Base-by-base conservation (phyloP, 2,113 vertebrate species). In the Pluvialis apricaria region DNA sequence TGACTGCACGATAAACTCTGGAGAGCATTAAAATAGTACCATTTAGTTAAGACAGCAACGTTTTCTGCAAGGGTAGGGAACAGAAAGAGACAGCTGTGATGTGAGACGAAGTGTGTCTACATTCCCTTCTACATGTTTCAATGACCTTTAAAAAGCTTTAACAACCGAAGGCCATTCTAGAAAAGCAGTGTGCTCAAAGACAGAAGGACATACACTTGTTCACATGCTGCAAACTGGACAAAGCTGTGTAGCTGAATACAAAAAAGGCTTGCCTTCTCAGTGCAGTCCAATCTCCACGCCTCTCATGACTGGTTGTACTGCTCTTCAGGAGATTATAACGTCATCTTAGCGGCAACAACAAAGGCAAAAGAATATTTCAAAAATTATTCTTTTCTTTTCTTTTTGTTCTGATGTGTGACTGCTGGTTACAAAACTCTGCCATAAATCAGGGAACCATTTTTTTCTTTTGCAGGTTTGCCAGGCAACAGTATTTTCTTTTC, bases 351-450 rank as follows among this genome's bases (percentile, higher is more conserved):
- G 84, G 97, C 96, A 97, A 97, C 94, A 4, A 94, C 97, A 97
- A 97, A 97, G 97, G 97, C 97, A 97, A 97, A 97, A 97, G 96
- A 97, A 97, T 97, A 93, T 82, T 86, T 66, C 87, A 61, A 51
- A 94, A 94, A 82, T 71, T 94, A 82, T 96, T 97, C 38, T 96
- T 97, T 96, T 95, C 34, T 75, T 95, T 97, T 88, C 91, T 94
- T 94, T 97, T 86, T 11, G 96, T 97, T 97, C 94, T 47, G 87
- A 45, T 18, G 90, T 86, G 94, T 84, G 94, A 93, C 84, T 97
- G 92, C 96, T 87, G 92, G 95, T 96, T 94, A 81, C 93, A 85
- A 92, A 97, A 69, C 92, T 94, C 82, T 64, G 76, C 94, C 96
- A 97, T 94, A 17, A 91, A 58, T 44, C 89, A 88, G 55, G 84